Evolutionary conservation across 2,113 vertebrate species (phyloP).

Genomic region (Anser cygnoides): DNA sequence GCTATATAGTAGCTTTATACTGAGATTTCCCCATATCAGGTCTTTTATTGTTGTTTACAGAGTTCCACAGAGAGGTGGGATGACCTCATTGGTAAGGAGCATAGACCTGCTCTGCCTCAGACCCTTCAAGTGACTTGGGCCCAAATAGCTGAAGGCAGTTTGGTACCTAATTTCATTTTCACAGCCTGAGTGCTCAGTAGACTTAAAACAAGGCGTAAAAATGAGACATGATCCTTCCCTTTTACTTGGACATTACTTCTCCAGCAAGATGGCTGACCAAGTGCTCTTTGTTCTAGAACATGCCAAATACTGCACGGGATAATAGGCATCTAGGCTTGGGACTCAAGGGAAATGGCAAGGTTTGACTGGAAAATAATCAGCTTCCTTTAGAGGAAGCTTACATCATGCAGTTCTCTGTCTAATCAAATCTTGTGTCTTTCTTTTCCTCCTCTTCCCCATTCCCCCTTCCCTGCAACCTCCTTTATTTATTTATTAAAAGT

Average conservation of each 20-base stretch:
- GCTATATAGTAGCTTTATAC: not conserved
- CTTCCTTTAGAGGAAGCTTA: not conserved
- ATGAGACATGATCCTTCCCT: not conserved
- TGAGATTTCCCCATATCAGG: not conserved
- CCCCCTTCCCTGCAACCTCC: not conserved
- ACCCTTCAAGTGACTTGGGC: not conserved
- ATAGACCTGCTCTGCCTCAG: rapidly evolving
- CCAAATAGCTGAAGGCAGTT: not conserved
- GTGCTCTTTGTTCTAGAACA: not conserved
- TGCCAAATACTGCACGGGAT: not conserved
- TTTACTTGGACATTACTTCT: not conserved
- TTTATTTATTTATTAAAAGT: not conserved
- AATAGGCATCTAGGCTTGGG: not conserved
- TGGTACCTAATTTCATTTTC: not conserved
- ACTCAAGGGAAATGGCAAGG: not conserved
- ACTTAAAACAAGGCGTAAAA: not conserved
- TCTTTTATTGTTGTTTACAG: not conserved
- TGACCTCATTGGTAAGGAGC: not conserved
- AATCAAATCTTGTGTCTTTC: slow-evolving; percentile 28
- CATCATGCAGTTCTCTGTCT: not conserved
- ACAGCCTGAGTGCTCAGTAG: not conserved
- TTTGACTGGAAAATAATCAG: not conserved
- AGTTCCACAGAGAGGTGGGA: not conserved
- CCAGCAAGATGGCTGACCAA: not conserved
- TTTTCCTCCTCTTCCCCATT: not conserved